phyloP scores from a whole-genome alignment of 2,888 invertebrate species.

The Chrysotoxum bicinctum region DNA sequence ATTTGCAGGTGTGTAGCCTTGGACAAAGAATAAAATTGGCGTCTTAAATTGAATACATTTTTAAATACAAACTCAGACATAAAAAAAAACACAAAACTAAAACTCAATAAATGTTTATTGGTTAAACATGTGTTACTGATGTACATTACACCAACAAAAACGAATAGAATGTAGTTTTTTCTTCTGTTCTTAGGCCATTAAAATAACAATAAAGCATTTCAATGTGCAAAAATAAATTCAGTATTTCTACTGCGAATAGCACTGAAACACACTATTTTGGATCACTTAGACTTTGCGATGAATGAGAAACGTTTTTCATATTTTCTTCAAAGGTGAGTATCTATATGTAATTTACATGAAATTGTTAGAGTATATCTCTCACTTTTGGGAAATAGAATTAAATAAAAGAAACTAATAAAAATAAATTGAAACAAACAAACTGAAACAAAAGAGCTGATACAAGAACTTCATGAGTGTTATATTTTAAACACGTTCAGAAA shows the following conservation, averaged over 20 bases:
- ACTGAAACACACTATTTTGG: neutral
- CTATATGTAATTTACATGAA: too few species aligned
- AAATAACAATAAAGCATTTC: neutral
- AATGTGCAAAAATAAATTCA: neutral
- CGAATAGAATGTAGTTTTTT: neutral
- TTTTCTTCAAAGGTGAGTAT: too few species aligned
- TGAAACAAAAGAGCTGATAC: too few species aligned
- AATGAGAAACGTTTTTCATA: too few species aligned
- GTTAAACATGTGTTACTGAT: neutral
- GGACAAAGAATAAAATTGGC: neutral
- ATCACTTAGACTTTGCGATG: neutral
- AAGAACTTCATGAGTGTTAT: too few species aligned
- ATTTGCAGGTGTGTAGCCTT: slow-evolving; percentile 26
- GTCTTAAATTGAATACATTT: neutral
- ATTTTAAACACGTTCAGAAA: too few species aligned
- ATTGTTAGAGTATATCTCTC: too few species aligned
- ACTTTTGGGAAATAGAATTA: too few species aligned
- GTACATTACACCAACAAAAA: neutral
- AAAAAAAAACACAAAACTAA: neutral
- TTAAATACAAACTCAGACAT: neutral
- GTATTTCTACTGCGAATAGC: neutral
- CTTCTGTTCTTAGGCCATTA: neutral
- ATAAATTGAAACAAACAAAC: too few species aligned
- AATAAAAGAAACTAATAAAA: too few species aligned
- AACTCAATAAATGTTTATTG: neutral